Base-by-base conservation (phyloP, 2,888 invertebrate genomes). In the Sinodicranocentrus sp. region DNA sequence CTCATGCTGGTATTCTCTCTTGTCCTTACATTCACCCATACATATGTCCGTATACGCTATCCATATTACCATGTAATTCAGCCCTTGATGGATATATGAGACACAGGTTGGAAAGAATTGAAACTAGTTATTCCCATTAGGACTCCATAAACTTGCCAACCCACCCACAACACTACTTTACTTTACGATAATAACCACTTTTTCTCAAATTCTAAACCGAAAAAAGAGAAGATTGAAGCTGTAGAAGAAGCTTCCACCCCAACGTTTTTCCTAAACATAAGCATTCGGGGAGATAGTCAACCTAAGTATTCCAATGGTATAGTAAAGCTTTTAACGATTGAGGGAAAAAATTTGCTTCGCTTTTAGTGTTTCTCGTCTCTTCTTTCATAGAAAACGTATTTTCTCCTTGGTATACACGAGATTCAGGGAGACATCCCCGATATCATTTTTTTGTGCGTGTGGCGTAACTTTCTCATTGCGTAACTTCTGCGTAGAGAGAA, bases 111-210 rank as follows among this genome's bases (percentile, higher is more conserved):
- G 39, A 13, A 44, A 39, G 39, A 21, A 23, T 59, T 59, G 43
- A 39, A 72, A 59, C 39, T 72, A 59, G 43, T 59, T 59, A 59
- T 39, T 43, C 72, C 59, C 59, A 72, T 72, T 72, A 72, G 72
- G 25, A 59, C 15, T 59, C 10, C 59, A 59, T 59, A 59, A 59
- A 59, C 25, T 25, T 59, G 23, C 26, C 26, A 25, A 25, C 15
- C 21, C 21, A 54, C 8, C 15, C 23, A n/a, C 13, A 6, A 59
- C 6, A 23, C 13, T 5, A 59, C 10, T 59, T 59, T 21, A 23
- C 19, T 57, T 59, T 59, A 59, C 59, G 59, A 59, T 59, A 59
- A 59, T 59, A 59, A 59, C 59, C 59, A 59, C 59, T 59, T 59
- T 25, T 59, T 25, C 59, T 26, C 59, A 59, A 59, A 59, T 59